Percentiles rank a stretch among this genome's conserved stretches.
Conservation (phyloP, 2,797 vertebrate genomes). For the Rhincodon typus region DNA sequence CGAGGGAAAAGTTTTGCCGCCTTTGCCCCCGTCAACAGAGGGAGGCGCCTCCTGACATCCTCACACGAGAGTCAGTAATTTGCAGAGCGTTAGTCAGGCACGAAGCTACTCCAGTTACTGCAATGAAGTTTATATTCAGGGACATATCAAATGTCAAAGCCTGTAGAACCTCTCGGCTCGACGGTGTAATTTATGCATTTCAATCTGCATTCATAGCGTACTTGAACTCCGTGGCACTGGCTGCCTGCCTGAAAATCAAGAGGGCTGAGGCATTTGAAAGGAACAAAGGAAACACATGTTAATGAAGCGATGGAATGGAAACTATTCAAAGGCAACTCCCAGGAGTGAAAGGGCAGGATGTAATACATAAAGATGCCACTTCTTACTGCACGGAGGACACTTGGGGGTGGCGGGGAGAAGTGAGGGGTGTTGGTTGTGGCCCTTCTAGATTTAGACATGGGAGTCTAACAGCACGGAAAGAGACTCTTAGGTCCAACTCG, state of each 20-base stretch:
- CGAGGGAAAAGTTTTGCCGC: not conserved
- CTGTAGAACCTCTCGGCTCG: not conserved
- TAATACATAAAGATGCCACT: not conserved
- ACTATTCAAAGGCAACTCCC: not conserved
- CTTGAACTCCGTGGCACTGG: not conserved
- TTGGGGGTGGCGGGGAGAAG: not conserved
- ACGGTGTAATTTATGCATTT: not conserved
- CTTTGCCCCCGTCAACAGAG: not conserved
- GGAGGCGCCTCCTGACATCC: not conserved
- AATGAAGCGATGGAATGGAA: not conserved
- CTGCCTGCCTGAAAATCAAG: not conserved
- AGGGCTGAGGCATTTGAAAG: not conserved
- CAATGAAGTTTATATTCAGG: not conserved
- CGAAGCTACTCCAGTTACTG: not conserved
- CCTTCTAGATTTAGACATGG: not conserved
- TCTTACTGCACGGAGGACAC: not conserved
- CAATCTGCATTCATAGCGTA: not conserved
- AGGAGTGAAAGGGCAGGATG: not conserved
- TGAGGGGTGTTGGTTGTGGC: too few species aligned
- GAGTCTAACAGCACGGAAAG: not conserved
- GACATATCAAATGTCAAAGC: not conserved
- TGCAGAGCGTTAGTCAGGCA: not conserved
- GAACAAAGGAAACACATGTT: conserved; percentile 1
- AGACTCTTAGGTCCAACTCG: too few species aligned
- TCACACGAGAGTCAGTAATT: not conserved